These are phyloP conservation scores for Ctenopoma kingsleyae DNA, from an alignment of 2,797 vertebrate species.

Conservation along the genomic window DNA sequence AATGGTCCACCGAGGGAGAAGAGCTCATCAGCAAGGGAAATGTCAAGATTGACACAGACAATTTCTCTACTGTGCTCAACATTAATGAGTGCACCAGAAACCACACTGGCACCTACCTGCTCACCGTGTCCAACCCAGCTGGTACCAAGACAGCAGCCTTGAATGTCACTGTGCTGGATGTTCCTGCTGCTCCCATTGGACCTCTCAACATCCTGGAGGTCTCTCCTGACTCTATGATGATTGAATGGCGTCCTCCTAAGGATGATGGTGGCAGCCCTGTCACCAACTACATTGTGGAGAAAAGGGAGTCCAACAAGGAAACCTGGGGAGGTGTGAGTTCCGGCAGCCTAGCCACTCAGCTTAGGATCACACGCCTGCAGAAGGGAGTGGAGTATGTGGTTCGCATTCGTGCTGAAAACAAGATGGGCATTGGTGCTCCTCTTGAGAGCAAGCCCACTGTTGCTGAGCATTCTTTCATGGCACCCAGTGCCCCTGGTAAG, in stretches of 20 bases:
- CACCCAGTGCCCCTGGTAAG: slow-evolving; percentile 94
- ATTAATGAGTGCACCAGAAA: slow-evolving; percentile 94
- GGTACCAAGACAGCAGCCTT: slow-evolving; percentile 93
- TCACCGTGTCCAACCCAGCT: slow-evolving; percentile 95
- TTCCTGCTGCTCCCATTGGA: slow-evolving; percentile 96
- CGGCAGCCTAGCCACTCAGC: slow-evolving; percentile 89
- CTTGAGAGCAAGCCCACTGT: slow-evolving; percentile 95
- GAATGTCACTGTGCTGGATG: slow-evolving; percentile 95
- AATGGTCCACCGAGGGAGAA: slow-evolving; percentile 92
- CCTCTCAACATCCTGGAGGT: slow-evolving; percentile 95
- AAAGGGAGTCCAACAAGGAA: slow-evolving; percentile 95
- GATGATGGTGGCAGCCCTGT: slow-evolving; percentile 97
- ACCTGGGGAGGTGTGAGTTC: slow-evolving; percentile 96
- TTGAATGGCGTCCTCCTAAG: slow-evolving; percentile 98
- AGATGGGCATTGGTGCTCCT: slow-evolving; percentile 95
- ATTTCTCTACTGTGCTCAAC: slow-evolving; percentile 93
- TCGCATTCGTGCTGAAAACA: slow-evolving; percentile 96
- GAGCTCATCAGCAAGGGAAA: slow-evolving; percentile 92
- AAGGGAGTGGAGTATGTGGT: slow-evolving; percentile 95
- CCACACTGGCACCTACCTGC: slow-evolving; percentile 94
- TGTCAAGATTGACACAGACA: slow-evolving; percentile 93
- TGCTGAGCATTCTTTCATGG: slow-evolving; percentile 93
- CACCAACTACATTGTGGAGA: slow-evolving; percentile 96
- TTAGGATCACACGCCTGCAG: slow-evolving; percentile 93
- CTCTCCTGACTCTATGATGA: slow-evolving; percentile 94